A percentile compares a stretch with the other conserved stretches of the same genome.
phyloP scores from a whole-genome alignment of 2,113 vertebrate genomes.

The Thunnus thynnus region DNA sequence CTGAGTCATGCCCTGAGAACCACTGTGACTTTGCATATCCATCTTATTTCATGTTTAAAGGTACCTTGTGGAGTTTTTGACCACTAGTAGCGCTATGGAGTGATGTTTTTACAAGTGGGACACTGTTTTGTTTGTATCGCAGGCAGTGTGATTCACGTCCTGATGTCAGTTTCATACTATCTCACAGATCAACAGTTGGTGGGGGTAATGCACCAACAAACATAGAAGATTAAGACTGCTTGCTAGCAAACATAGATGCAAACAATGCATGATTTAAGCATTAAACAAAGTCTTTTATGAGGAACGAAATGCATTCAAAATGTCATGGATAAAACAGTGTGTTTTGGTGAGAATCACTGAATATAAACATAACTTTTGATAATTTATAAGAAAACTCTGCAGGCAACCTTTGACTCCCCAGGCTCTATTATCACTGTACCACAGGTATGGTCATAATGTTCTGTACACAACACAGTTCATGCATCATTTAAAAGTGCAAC shows the following conservation, averaged over 20 bases:
- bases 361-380: neutral
- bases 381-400: conserved; percentile 44
- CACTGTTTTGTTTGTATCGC: neutral
- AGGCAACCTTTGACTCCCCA: conserved; percentile 43
- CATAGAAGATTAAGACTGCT: neutral
- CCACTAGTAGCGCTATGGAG: neutral
- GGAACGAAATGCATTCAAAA: too few relatives aligned
- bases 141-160: neutral
- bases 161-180: neutral
- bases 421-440: conserved; percentile 16
- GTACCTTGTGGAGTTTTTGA: conserved; percentile 48
- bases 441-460: conserved; percentile 29
- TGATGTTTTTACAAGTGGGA: neutral
- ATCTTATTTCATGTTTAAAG: conserved; percentile 53
- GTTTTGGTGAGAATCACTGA: neutral
- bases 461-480: conserved; percentile 27
- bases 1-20: conserved; percentile 49
- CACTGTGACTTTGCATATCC: conserved; percentile 55
- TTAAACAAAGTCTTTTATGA: too few relatives aligned
- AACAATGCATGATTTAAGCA: neutral
- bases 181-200: neutral
- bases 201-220: neutral
- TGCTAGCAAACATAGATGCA: neutral
- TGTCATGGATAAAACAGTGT: neutral
- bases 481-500: conserved; percentile 5